Conservation (phyloP, 1,140 invertebrate species). For the Dendrolimus kikuchii region DNA sequence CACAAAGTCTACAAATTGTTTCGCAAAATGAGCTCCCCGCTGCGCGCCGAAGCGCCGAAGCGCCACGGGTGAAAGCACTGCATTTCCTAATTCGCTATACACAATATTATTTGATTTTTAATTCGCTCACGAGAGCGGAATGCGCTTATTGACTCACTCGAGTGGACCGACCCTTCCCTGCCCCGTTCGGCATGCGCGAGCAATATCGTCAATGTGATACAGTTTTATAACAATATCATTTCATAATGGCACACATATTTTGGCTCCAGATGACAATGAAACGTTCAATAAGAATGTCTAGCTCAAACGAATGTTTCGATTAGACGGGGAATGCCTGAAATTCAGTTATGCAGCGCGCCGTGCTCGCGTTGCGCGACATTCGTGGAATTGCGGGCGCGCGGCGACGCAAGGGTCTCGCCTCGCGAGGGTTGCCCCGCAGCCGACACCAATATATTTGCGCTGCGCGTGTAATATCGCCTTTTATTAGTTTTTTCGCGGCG, state of each 20-base stretch:
- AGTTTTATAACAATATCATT: no score
- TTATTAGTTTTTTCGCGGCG: constrained; percentile 65
- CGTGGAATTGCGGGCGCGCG: constrained; percentile 12
- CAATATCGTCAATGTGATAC: no score
- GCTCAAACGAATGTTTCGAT: not conserved
- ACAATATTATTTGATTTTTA: constrained; percentile 68
- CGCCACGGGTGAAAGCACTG: not conserved
- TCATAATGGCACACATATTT: no score
- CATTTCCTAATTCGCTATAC: constrained; percentile 43
- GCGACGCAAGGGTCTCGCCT: not conserved
- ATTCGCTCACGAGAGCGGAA: constrained; percentile 48
- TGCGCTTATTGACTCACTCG: constrained; percentile 45
- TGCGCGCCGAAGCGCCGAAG: no score
- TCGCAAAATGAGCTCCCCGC: no score
- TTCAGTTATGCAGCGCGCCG: constrained; percentile 3
- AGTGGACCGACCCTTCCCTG: constrained; percentile 8
- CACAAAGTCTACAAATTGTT: no score
- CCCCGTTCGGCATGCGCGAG: not conserved
- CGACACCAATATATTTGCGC: constrained; percentile 24
- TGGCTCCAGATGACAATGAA: not conserved
- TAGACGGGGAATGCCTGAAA: not conserved
- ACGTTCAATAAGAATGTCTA: not conserved
- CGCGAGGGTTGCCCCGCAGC: constrained; percentile 9
- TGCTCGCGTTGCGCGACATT: constrained; percentile 7
- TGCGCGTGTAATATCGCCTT: constrained; percentile 48